Evolutionary conservation across 2,888 invertebrate genomes (phyloP).

Genomic region (Agrochola macilenta): DNA sequence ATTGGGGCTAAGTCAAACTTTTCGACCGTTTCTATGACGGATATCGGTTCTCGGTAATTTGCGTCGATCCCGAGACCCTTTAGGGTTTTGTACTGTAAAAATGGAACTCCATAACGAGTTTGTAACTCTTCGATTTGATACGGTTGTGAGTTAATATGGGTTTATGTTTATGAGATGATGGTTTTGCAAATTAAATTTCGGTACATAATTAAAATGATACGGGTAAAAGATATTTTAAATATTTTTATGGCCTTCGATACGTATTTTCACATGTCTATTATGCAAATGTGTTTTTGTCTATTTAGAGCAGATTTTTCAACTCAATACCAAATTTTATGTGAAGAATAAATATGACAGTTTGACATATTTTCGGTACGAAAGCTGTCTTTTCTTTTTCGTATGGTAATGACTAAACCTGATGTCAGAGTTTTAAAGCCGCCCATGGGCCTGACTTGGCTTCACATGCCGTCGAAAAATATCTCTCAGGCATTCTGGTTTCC

Average conservation of each 20-base stretch:
- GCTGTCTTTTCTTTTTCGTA: too few species aligned
- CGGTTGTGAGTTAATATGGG: slow-evolving; percentile 23
- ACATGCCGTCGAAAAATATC: too few species aligned
- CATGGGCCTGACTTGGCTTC: too few species aligned
- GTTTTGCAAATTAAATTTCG: slow-evolving; percentile 37
- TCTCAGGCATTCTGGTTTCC: too few species aligned
- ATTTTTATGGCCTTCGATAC: not conserved
- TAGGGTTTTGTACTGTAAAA: slow-evolving; percentile 43
- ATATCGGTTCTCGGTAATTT: slow-evolving; percentile 55
- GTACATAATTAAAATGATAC: not conserved
- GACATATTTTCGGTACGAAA: not conserved
- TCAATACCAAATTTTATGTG: not conserved
- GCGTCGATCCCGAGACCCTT: slow-evolving; percentile 43
- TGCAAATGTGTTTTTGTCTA: not conserved
- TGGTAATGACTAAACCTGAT: too few species aligned
- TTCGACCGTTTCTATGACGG: slow-evolving; percentile 58
- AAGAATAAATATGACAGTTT: not conserved
- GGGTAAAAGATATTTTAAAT: not conserved
- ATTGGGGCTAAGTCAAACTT: slow-evolving; percentile 58
- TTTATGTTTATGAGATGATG: slow-evolving; percentile 28
- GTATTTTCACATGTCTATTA: not conserved
- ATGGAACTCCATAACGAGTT: slow-evolving; percentile 50
- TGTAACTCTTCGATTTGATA: slow-evolving; percentile 49
- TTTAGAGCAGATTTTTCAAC: not conserved
- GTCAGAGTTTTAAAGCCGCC: too few species aligned